These are phyloP conservation scores for Myotis lucifugus DNA, from an alignment of 2,113 vertebrate genomes.

Conservation along the genomic window DNA sequence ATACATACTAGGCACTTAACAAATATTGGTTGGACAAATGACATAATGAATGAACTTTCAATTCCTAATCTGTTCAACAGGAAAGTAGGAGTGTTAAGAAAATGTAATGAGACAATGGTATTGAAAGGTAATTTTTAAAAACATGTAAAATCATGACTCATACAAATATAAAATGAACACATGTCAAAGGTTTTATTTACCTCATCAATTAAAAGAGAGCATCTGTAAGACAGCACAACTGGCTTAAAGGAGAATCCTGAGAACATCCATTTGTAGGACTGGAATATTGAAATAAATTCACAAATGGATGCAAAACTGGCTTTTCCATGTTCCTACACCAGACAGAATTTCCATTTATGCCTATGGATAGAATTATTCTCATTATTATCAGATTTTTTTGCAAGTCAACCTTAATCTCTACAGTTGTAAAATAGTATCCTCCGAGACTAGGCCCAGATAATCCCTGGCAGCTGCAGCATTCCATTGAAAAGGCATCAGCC, in stretches of 20 bases:
- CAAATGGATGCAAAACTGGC: not conserved
- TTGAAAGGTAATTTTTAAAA: slow-evolving; percentile 7
- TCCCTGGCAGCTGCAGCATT: not conserved
- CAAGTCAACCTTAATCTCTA: not conserved
- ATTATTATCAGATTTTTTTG: not conserved
- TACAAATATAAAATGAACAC: slow-evolving; percentile 23
- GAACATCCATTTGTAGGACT: not conserved
- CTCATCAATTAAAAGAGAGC: not conserved
- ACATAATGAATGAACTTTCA: not conserved
- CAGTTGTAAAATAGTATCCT: not conserved
- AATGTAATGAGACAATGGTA: not conserved
- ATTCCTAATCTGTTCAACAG: not conserved
- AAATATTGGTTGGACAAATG: not conserved
- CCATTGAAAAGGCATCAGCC: not conserved
- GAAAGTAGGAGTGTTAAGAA: not conserved
- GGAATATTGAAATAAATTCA: not conserved
- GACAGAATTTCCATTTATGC: slow-evolving; percentile 24
- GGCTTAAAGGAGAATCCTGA: not conserved
- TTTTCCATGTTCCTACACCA: not conserved
- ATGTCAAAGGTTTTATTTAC: slow-evolving; percentile 36
- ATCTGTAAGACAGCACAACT: not conserved
- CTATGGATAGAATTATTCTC: slow-evolving; percentile 15
- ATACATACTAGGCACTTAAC: not conserved
- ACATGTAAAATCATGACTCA: not conserved
- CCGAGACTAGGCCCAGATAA: not conserved